phyloP scores from a whole-genome alignment of 1,140 invertebrate species.

The Megalopta genalis region DNA sequence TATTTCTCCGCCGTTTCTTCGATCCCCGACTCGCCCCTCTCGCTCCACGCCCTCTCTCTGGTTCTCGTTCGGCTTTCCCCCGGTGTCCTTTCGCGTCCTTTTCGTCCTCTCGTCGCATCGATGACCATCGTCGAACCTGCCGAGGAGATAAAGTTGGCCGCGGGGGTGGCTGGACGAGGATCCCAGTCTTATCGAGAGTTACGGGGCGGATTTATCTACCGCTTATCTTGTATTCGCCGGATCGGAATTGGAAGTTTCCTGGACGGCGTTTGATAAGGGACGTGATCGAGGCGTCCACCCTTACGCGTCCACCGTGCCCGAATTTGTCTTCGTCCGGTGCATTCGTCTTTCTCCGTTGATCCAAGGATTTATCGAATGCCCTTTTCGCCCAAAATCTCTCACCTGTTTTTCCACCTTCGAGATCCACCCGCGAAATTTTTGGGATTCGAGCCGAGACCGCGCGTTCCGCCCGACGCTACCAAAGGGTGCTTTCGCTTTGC shows the following conservation, averaged over 20 bases:
- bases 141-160: constrained; percentile 25
- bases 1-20: neutral
- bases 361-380: neutral
- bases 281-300: constrained; percentile 14
- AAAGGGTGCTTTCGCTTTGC: no score
- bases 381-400: neutral
- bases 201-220: constrained; percentile 13
- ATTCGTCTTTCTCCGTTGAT: constrained; percentile 15
- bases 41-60: no score
- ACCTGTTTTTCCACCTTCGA: no score
- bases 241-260: constrained; percentile 40
- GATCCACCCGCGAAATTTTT: no score
- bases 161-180: neutral
- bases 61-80: no score
- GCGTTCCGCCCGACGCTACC: no score
- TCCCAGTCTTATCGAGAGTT: constrained; percentile 24
- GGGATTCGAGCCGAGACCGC: no score
- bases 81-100: neutral
- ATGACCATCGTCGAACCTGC: neutral
- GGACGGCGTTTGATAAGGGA: constrained; percentile 16
- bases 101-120: neutral
- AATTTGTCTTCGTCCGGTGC: constrained; percentile 4
- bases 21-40: neutral
- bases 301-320: neutral
- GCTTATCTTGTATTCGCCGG: constrained; percentile 35